Evolutionary conservation across 2,113 vertebrate species (phyloP).

Genomic region (Rhinoderma darwinii): DNA sequence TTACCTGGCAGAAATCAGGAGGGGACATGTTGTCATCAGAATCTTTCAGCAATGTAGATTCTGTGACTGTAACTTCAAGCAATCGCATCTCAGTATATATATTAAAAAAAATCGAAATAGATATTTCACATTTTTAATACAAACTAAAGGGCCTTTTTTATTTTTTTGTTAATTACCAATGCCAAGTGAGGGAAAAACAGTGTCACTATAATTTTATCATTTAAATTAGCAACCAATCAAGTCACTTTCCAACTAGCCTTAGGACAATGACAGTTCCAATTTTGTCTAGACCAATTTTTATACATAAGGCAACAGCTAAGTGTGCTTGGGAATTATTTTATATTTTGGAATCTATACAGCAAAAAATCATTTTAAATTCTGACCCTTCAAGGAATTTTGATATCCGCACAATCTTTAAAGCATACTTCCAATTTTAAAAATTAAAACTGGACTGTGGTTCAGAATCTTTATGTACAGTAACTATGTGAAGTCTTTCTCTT

Average conservation of each 20-base stretch:
- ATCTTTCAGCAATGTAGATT: no score
- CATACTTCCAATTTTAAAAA: background rate
- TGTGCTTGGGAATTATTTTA: background rate
- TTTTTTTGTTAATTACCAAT: background rate
- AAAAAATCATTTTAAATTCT: background rate
- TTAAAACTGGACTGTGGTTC: background rate
- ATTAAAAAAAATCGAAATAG: background rate
- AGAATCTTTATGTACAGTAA: background rate
- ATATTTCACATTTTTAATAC: background rate
- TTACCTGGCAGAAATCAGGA: no score
- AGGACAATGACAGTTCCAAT: slow-evolving; percentile 1
- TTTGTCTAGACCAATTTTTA: background rate
- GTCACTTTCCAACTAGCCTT: background rate
- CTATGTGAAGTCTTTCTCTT: no score
- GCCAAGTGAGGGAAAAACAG: background rate
- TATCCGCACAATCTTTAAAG: background rate
- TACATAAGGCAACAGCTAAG: background rate
- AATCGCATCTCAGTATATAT: no score
- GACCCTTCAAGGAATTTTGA: background rate
- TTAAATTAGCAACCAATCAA: background rate
- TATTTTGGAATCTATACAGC: background rate
- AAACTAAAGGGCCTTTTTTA: background rate
- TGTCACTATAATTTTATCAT: background rate
- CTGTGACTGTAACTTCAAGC: background rate
- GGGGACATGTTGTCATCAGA: no score